Evolutionary conservation across 2,113 vertebrate genomes (phyloP), one percentile per base, ranked within the genome.

Genomic region (Butorides virescens): DNA sequence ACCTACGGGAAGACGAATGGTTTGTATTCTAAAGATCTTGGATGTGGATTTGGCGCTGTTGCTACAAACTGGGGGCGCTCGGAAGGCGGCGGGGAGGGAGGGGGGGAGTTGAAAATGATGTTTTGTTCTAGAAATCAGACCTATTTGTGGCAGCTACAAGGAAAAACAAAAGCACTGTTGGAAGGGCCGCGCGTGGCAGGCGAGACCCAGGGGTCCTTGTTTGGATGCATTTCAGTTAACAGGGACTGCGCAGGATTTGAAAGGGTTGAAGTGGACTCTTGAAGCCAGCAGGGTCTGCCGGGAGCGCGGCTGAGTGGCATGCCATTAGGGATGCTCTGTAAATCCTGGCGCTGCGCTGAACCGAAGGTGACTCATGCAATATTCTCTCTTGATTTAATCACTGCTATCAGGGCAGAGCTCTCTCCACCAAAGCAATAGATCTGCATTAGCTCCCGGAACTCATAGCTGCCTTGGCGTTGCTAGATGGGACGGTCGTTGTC

Each of bases 231-330:
- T 47, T 29, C 17, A 11, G 55, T 55, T 36, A 4, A 2, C 4
- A 3, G 73, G 68, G 2, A 17, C 7, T 5, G n/a, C 8, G 1
- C 15, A 3, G 66, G 2, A 13, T n/a, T 46, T 16, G 7, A 5
- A 62, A 25, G 77, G 88, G 20, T 30, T 20, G 65, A 52, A 52
- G 63, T 2, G 22, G 62, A 2, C 29, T 18, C 52, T 29, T 11
- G 59, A 20, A 11, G 58, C 5, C 3, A 1, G 20, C 15, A 13
- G 72, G 17, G 10, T 56, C 19, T 36, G 61, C 32, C 2, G 3
- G 5, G 18, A 49, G n/a, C 3, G 2, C 3, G 58, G 37, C 44
- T 1, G 47, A 37, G 47, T 13, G 44, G 15, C 8, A 1, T 21
- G 39, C 13, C 6, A 1, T 36, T 14, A 22, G 52, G 52, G 72